A percentile compares a stretch with the other conserved stretches of the same genome.
These are phyloP conservation scores for Platynereis dumerilii DNA, from an alignment of 2,888 invertebrate genomes.

Conservation along the genomic window DNA sequence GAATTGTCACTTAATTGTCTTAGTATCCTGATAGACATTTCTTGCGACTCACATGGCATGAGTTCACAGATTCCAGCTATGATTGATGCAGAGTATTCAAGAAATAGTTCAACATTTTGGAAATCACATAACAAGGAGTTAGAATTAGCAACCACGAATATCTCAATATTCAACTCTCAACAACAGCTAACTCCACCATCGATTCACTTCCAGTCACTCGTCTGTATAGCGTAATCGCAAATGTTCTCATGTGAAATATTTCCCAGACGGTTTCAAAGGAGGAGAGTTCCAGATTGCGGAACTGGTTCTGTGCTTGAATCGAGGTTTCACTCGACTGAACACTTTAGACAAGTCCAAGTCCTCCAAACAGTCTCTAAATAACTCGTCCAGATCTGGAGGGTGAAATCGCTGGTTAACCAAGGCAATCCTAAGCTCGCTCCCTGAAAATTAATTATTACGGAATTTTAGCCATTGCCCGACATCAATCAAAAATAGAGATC, in stretches of 20 bases:
- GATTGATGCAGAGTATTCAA: no score
- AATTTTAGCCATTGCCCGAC: no score
- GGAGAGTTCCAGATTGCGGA: slow-evolving; percentile 65
- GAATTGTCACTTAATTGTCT: no score
- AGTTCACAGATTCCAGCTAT: no score
- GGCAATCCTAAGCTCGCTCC: slow-evolving; percentile 47
- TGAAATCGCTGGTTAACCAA: slow-evolving; percentile 53
- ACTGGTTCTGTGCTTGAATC: slow-evolving; percentile 63
- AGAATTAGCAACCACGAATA: no score
- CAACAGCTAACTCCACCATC: no score
- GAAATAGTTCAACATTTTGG: no score
- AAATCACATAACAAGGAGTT: no score
- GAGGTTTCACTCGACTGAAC: slow-evolving; percentile 55
- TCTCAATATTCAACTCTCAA: no score
- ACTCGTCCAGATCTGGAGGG: slow-evolving; percentile 53
- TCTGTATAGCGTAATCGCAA: background rate
- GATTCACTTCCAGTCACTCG: background rate
- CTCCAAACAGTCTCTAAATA: slow-evolving; percentile 50
- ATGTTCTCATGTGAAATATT: background rate
- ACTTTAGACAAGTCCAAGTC: slow-evolving; percentile 58
- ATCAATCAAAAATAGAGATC: no score
- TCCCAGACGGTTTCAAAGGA: slow-evolving; percentile 32
- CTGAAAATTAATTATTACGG: slow-evolving; percentile 36
- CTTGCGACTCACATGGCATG: no score
- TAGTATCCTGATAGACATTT: no score